A percentile compares a stretch with the other conserved stretches of the same genome.
These are phyloP conservation scores for Eonycteris spelaea DNA, from an alignment of 2,113 vertebrate genomes.

Conservation along the genomic window DNA sequence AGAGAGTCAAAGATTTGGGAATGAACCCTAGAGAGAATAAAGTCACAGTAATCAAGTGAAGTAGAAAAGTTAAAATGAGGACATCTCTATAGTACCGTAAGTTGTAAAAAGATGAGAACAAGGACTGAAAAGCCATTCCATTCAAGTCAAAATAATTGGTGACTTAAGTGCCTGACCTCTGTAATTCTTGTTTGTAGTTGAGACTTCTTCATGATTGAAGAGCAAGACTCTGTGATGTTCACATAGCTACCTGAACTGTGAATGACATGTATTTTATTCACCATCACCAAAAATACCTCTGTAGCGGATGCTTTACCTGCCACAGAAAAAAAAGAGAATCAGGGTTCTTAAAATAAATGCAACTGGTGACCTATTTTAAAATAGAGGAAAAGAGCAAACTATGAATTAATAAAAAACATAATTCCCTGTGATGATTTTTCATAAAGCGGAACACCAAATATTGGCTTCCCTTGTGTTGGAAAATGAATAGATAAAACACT, in stretches of 20 bases:
- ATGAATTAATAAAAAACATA: conserved; percentile 47
- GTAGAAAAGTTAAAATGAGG: neutral
- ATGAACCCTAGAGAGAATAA: neutral
- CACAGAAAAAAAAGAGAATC: neutral
- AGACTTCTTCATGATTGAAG: neutral
- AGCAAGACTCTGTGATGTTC: neutral
- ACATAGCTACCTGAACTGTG: neutral
- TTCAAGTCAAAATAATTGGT: neutral
- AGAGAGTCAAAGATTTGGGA: neutral
- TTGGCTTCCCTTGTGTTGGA: conserved; percentile 48
- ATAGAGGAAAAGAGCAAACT: neutral
- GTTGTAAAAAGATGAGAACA: neutral
- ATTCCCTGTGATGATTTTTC: conserved; percentile 60
- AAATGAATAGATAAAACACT: conserved; percentile 76
- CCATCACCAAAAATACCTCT: neutral
- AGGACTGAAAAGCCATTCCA: neutral
- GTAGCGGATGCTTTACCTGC: neutral
- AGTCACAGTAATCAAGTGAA: neutral
- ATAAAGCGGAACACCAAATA: conserved; percentile 61
- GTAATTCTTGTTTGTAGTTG: neutral
- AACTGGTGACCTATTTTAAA: conserved; percentile 3
- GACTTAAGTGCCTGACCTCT: neutral
- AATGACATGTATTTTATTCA: neutral
- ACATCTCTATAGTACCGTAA: neutral
- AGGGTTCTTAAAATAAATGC: neutral